phyloP scores from a whole-genome alignment of 1,140 invertebrate species.

The Druon quercuslanigerum region DNA sequence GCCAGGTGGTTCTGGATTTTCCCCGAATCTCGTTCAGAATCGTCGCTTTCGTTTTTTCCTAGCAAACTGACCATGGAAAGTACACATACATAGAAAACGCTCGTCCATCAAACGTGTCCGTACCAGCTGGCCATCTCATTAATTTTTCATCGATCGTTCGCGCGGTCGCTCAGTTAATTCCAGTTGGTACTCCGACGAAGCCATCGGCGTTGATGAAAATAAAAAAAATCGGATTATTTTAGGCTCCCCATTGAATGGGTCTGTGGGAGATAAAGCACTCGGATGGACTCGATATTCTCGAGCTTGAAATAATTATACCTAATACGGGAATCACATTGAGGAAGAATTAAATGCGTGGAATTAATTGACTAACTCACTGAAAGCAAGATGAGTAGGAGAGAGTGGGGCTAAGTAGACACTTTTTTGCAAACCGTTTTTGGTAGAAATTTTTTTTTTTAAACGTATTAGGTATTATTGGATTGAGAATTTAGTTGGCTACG shows the following conservation, averaged over 20 bases:
- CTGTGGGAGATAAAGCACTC: too few species aligned
- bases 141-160: constrained; percentile 29
- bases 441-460: too few species aligned
- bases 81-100: constrained; percentile 28
- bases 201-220: constrained; percentile 16
- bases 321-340: too few species aligned
- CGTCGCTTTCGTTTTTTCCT: constrained; percentile 6
- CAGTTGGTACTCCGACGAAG: constrained; percentile 17
- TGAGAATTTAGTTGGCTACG: too few species aligned
- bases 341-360: too few species aligned
- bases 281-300: too few species aligned
- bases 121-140: constrained; percentile 29
- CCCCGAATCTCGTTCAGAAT: constrained; percentile 15
- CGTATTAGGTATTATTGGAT: too few species aligned
- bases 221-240: constrained; percentile 9
- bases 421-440: too few species aligned
- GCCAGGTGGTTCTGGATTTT: constrained; percentile 12
- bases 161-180: constrained; percentile 23
- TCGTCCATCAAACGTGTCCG: constrained; percentile 26
- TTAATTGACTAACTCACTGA: too few species aligned
- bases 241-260: not conserved
- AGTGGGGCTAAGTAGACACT: too few species aligned
- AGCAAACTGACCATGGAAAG: constrained; percentile 19
- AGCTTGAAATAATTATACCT: too few species aligned
- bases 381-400: too few species aligned